Percentiles rank a stretch among this genome's conserved stretches.
These are phyloP conservation scores for Dasysyrphus tricinctus DNA, from an alignment of 2,888 invertebrate genomes.

Conservation along the genomic window DNA sequence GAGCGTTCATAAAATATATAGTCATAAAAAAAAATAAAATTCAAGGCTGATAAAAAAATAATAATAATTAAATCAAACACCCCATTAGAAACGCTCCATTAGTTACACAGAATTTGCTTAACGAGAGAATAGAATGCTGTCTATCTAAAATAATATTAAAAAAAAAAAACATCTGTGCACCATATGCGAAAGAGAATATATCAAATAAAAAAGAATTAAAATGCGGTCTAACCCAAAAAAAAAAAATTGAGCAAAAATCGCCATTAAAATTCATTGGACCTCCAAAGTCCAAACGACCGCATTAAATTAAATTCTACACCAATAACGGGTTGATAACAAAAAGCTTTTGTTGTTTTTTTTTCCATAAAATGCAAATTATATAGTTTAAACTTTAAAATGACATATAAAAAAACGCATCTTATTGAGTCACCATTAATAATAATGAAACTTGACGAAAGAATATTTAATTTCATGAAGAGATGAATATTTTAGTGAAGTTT, in stretches of 20 bases:
- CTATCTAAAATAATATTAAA: neutral
- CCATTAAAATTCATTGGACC: conserved; percentile 7
- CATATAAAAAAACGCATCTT: conserved; percentile 3
- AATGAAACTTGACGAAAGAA: neutral
- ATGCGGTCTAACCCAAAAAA: conserved; percentile 11
- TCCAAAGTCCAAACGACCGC: neutral
- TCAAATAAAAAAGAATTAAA: neutral
- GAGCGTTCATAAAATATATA: neutral
- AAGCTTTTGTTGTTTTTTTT: neutral
- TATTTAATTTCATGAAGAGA: neutral
- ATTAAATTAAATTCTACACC: neutral
- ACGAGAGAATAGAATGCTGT: neutral
- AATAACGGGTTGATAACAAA: neutral
- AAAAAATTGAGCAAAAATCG: conserved; percentile 4
- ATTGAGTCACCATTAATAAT: neutral
- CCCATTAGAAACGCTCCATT: conserved; percentile 35
- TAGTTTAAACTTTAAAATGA: neutral
- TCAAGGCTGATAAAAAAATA: conserved; percentile 50
- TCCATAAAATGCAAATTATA: conserved; percentile 5
- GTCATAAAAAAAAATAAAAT: conserved; percentile 17
- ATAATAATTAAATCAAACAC: conserved; percentile 39
- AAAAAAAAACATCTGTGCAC: conserved; percentile 19
- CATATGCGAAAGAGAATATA: conserved; percentile 12
- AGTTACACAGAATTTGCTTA: conserved; percentile 23
- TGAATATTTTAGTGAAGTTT: neutral